Base-by-base conservation (phyloP, 2,888 invertebrate species). In the Scaptomyza cyrtandrae region DNA sequence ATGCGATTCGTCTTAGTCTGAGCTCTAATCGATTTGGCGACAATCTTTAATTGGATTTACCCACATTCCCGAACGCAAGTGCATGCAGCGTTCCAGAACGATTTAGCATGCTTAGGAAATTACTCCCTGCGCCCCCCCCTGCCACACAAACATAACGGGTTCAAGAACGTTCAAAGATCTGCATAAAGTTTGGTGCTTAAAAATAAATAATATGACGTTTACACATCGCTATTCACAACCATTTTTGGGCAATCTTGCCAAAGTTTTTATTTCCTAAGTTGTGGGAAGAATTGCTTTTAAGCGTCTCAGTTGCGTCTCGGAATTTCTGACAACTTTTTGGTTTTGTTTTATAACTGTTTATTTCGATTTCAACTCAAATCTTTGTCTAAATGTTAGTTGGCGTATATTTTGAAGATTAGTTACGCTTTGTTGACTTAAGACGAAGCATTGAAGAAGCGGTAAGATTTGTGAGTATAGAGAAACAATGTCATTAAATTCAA, bases 21-120 rank as follows among this genome's bases (percentile, higher is more conserved):
- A 43, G 62, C 66, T 82, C 80, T 82, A 83, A 85, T 82, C 64
- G 60, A 69, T 62, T 65, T 80, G 78, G 86, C 78, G 86, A 75
- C 83, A 75, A 57, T 63, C 62, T 50, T 59, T 54, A 69, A 55
- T 53, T 59, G 48, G 49, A 43, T 29, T 59, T 76, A 70, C 52
- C 58, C 50, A 43, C 24, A 24, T 3, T 45, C 16, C n/a, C 31
- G 57, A 54, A 16, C 5, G 41, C 59, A 65, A 59, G 27, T 79
- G 82, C 76, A 79, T 46, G 70, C 2, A 57, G 58, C 74, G 72
- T 81, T 85, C 80, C 80, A 71, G 62, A 61, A 52, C 55, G 19
- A 75, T 82, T 82, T 85, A 75, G 58, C 80, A 75, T 68, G 45
- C 71, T 65, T 35, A 29, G 35, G 35, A 31, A 24, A n/a, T 44